These are phyloP conservation scores for Apodemia hepburni DNA, from an alignment of 2,888 invertebrate genomes.

Conservation along the genomic window DNA sequence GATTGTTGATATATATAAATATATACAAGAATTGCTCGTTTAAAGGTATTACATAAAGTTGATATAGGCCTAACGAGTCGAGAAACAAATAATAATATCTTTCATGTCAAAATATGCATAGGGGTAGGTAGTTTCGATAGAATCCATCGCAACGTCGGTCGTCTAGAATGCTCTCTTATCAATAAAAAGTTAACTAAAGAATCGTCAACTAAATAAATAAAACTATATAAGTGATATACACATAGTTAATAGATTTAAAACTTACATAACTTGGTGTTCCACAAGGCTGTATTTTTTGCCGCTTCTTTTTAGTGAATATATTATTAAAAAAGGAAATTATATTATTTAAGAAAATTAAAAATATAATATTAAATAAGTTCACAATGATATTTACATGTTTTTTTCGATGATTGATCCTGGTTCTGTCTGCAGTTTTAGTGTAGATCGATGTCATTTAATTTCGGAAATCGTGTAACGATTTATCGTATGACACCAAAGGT, in stretches of 20 bases:
- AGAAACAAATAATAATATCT: too few relatives aligned
- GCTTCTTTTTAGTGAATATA: not conserved
- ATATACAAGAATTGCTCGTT: too few relatives aligned
- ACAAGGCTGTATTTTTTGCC: not conserved
- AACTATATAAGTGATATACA: too few relatives aligned
- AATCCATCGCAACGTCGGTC: too few relatives aligned
- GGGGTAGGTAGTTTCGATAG: too few relatives aligned
- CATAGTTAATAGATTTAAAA: too few relatives aligned
- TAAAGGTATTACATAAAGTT: too few relatives aligned
- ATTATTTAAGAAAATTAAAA: too few relatives aligned
- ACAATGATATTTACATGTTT: not conserved
- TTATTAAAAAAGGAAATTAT: not conserved
- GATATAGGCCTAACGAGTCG: too few relatives aligned
- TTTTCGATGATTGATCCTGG: not conserved
- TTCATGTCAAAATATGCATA: too few relatives aligned
- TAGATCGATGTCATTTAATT: slow-evolving; percentile 19
- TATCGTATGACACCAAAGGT: slow-evolving; percentile 27
- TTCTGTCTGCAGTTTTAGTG: not conserved
- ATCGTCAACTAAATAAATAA: not conserved
- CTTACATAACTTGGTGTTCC: not conserved
- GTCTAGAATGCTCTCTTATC: not conserved
- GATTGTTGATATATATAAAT: too few relatives aligned
- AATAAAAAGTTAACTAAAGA: not conserved
- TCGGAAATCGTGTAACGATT: slow-evolving; percentile 31
- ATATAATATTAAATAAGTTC: too few relatives aligned